A percentile compares a stretch with the other conserved stretches of the same genome.
phyloP scores from a whole-genome alignment of 2,888 invertebrate genomes.

The Seira sanloemensis region DNA sequence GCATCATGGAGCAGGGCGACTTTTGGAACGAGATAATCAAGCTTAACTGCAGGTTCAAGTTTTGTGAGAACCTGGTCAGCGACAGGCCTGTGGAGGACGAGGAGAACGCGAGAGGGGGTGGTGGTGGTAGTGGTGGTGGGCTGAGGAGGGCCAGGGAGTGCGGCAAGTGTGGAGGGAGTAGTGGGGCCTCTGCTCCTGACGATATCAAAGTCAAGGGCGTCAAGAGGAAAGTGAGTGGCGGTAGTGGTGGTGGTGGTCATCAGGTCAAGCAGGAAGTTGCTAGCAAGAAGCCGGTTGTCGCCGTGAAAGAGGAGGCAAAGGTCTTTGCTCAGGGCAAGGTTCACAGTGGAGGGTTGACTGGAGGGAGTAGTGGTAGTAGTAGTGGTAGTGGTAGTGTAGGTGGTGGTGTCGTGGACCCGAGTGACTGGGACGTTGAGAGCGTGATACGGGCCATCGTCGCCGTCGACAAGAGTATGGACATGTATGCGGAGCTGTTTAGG shows the following conservation, averaged over 20 bases:
- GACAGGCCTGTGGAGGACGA: slow-evolving; percentile 33
- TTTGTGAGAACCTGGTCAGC: slow-evolving; percentile 53
- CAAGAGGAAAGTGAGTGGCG: not conserved
- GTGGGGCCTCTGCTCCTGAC: not conserved
- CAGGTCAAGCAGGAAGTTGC: not conserved
- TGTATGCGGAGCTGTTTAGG: slow-evolving; percentile 93
- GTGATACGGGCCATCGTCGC: slow-evolving; percentile 93
- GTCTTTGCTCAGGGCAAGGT: not conserved
- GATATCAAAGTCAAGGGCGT: not conserved
- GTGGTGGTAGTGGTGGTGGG: not conserved
- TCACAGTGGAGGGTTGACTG: too few relatives aligned
- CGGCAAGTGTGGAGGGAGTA: not conserved
- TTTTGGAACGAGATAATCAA: slow-evolving; percentile 57
- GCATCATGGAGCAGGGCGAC: slow-evolving; percentile 51
- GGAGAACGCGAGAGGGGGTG: not conserved
- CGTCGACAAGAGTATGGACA: slow-evolving; percentile 88
- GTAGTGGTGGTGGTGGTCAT: not conserved
- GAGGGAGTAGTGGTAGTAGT: not conserved
- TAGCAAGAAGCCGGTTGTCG: not conserved
- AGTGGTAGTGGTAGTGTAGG: not conserved
- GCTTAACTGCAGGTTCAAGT: slow-evolving; percentile 29
- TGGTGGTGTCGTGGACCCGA: slow-evolving; percentile 77
- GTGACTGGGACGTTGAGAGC: slow-evolving; percentile 95
- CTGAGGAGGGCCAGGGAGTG: not conserved
- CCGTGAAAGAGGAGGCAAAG: not conserved